Percentiles rank a stretch among this genome's conserved stretches.
These are phyloP conservation scores for Trileptium ribeirensis DNA, from an alignment of 2,888 invertebrate genomes.

Conservation along the genomic window DNA sequence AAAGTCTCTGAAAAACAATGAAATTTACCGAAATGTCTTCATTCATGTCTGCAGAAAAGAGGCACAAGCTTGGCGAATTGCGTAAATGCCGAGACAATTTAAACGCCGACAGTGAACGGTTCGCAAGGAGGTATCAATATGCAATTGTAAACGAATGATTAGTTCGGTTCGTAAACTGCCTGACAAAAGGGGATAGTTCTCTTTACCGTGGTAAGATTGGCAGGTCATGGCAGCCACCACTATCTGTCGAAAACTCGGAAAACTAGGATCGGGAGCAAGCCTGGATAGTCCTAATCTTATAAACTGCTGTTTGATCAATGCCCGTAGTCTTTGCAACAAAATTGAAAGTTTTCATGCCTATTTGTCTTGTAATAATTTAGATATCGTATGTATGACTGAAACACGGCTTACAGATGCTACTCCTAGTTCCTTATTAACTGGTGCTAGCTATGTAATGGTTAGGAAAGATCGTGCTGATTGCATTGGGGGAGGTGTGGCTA, in stretches of 20 bases:
- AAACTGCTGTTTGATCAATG: too few relatives aligned
- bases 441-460: too few relatives aligned
- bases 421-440: neutral
- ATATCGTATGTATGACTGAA: neutral
- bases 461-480: too few relatives aligned
- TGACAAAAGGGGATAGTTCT: too few relatives aligned
- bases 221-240: neutral
- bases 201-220: neutral
- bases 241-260: neutral
- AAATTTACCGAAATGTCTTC: neutral
- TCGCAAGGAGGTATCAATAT: neutral
- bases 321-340: neutral
- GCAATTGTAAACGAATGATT: neutral
- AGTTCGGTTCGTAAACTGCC: too few relatives aligned
- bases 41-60: neutral
- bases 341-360: neutral
- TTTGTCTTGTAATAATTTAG: neutral
- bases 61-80: neutral
- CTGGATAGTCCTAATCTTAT: too few relatives aligned
- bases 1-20: neutral
- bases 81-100: neutral
- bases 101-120: neutral
- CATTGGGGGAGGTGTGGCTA: neutral
- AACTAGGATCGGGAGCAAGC: too few relatives aligned
- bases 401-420: neutral